phyloP scores from a whole-genome alignment of 2,797 vertebrate genomes.

The Spinus olivaceus region DNA sequence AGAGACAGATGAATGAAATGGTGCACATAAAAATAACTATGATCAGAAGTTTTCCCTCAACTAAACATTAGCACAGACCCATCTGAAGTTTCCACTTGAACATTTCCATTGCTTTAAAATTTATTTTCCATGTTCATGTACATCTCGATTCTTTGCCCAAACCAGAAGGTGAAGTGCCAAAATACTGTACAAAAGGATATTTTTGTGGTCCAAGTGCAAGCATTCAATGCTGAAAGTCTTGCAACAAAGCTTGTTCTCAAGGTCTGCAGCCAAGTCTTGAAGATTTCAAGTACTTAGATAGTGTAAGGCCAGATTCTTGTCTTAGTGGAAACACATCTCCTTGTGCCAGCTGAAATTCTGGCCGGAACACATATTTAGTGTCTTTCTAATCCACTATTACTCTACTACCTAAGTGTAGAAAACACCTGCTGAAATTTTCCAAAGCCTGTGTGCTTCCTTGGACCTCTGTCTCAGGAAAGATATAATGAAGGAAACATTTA shows the following conservation, averaged over 20 bases:
- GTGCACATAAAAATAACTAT: conserved; percentile 48
- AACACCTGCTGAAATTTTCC: neutral
- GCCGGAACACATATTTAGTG: neutral
- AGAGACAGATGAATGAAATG: conserved; percentile 44
- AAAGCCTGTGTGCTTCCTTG: neutral
- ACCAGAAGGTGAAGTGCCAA: conserved; percentile 41
- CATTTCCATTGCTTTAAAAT: conserved; percentile 56
- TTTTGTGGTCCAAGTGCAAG: conserved; percentile 44
- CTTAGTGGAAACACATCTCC: conserved; percentile 19
- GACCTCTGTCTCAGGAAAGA: neutral
- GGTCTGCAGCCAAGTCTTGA: conserved; percentile 25
- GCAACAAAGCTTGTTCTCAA: conserved; percentile 51
- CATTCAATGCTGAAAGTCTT: conserved; percentile 38
- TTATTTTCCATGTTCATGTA: conserved; percentile 63
- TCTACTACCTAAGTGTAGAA: neutral
- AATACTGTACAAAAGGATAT: conserved; percentile 38
- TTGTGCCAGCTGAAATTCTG: neutral
- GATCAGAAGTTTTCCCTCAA: conserved; percentile 52
- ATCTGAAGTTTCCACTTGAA: conserved; percentile 52
- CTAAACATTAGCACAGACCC: conserved; percentile 29
- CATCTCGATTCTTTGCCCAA: conserved; percentile 33
- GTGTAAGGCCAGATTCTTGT: conserved; percentile 4
- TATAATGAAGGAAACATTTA: neutral
- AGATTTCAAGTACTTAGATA: conserved; percentile 34
- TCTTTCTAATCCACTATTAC: neutral